Evolutionary conservation across 2,797 vertebrate species (phyloP).

Genomic region (Staurois parvus): DNA sequence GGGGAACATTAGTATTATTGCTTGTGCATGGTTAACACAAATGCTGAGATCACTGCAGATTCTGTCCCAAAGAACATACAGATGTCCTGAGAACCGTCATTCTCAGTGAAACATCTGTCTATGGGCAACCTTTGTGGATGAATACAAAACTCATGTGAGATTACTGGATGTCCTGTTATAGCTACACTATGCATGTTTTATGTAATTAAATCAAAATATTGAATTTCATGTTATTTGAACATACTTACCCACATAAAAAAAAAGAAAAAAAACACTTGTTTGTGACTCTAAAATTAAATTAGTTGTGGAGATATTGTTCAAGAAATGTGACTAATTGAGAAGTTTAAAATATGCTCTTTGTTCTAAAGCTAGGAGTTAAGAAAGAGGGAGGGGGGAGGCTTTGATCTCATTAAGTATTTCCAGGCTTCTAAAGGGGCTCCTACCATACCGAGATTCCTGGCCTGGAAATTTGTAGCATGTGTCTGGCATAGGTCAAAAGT

Average conservation of each 20-base stretch:
- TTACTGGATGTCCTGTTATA: neutral
- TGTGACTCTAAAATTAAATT: neutral
- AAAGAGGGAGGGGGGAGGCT: slow-evolving; percentile 70
- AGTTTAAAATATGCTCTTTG: slow-evolving; percentile 73
- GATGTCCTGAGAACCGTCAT: neutral
- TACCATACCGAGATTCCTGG: slow-evolving; percentile 73
- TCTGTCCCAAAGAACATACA: neutral
- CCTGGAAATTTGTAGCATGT: slow-evolving; percentile 88
- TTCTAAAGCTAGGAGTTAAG: slow-evolving; percentile 75
- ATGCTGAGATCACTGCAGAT: no score
- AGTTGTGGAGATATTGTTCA: neutral
- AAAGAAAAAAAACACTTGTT: neutral
- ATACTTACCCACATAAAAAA: neutral
- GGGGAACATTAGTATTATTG: neutral
- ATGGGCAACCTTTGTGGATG: no score
- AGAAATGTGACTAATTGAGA: slow-evolving; percentile 18
- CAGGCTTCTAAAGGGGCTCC: slow-evolving; percentile 81
- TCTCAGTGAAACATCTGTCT: neutral
- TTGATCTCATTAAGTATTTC: slow-evolving; percentile 95
- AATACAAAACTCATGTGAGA: neutral
- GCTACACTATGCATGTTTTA: neutral
- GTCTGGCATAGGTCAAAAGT: slow-evolving; percentile 80
- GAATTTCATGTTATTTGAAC: neutral
- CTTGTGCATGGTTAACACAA: no score
- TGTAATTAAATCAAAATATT: neutral